Evolutionary conservation across 2,797 vertebrate species (phyloP).

Genomic region (Momotus momota): DNA sequence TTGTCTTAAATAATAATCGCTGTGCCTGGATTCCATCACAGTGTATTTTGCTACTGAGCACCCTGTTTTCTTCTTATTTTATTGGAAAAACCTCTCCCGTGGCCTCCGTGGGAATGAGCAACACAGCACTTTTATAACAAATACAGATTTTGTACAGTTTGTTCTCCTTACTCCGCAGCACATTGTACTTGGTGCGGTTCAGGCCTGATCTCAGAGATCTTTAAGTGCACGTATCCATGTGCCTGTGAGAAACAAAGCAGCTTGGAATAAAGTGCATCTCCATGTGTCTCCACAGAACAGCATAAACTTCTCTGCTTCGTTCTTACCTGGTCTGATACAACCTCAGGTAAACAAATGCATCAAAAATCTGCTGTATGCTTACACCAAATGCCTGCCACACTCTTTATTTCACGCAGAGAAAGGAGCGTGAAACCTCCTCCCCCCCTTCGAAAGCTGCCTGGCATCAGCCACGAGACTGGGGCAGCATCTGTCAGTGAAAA

Average conservation of each 20-base stretch:
- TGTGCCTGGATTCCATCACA: constrained; percentile 42
- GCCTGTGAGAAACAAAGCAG: neutral
- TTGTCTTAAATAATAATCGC: constrained; percentile 43
- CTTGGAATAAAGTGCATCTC: neutral
- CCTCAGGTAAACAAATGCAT: neutral
- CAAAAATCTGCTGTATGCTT: neutral
- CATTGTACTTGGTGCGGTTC: neutral
- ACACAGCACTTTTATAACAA: neutral
- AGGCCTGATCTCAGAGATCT: neutral
- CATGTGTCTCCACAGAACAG: neutral
- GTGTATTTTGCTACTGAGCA: neutral
- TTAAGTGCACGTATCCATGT: accelerated
- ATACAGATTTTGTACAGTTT: neutral
- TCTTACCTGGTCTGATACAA: neutral
- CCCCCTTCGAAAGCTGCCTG: neutral
- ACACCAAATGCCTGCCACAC: neutral
- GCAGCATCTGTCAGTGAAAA: neutral
- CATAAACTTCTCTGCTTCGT: neutral
- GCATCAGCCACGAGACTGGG: neutral
- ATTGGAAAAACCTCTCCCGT: neutral
- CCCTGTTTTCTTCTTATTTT: neutral
- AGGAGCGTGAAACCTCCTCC: neutral
- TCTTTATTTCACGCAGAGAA: neutral
- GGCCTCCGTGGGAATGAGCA: neutral
- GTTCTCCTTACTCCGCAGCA: neutral